Evolutionary conservation across 2,888 invertebrate species (phyloP).

Genomic region (Diogma glabrata): DNA sequence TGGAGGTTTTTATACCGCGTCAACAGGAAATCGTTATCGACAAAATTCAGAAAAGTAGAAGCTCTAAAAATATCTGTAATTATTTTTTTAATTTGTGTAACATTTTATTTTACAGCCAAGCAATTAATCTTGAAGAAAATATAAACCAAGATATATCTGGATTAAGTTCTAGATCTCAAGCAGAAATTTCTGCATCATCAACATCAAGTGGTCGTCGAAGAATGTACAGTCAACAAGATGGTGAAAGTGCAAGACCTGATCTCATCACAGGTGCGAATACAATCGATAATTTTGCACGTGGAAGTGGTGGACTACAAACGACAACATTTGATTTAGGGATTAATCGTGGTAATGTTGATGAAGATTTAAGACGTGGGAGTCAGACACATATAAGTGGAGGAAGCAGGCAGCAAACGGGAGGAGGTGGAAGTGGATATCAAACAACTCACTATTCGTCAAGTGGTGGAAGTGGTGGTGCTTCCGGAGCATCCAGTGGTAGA

Average conservation of each 20-base stretch:
- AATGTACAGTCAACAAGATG: conserved; percentile 19
- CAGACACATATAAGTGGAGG: conserved; percentile 15
- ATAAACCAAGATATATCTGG: conserved; percentile 14
- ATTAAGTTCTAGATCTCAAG: conserved; percentile 9
- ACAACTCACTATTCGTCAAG: background rate
- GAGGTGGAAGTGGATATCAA: conserved; percentile 1
- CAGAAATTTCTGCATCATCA: background rate
- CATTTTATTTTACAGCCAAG: too few relatives aligned
- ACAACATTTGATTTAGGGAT: conserved; percentile 30
- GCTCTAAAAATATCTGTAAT: too few relatives aligned
- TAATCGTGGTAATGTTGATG: conserved; percentile 29
- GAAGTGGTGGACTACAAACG: conserved; percentile 28
- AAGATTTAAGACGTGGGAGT: conserved; percentile 25
- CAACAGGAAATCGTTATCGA: background rate
- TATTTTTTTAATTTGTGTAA: too few relatives aligned
- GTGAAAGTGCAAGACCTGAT: conserved; percentile 15
- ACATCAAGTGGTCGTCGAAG: conserved; percentile 14
- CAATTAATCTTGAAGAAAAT: conserved; percentile 6
- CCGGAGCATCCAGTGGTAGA: background rate
- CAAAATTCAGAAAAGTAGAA: too few relatives aligned
- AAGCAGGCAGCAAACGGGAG: conserved; percentile 19
- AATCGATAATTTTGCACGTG: conserved; percentile 23
- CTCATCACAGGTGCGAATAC: conserved; percentile 16
- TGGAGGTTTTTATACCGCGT: background rate
- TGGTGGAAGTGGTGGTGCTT: conserved; percentile 7